phyloP scores from a whole-genome alignment of 1,140 invertebrate species.

The Olivierus martensii region DNA sequence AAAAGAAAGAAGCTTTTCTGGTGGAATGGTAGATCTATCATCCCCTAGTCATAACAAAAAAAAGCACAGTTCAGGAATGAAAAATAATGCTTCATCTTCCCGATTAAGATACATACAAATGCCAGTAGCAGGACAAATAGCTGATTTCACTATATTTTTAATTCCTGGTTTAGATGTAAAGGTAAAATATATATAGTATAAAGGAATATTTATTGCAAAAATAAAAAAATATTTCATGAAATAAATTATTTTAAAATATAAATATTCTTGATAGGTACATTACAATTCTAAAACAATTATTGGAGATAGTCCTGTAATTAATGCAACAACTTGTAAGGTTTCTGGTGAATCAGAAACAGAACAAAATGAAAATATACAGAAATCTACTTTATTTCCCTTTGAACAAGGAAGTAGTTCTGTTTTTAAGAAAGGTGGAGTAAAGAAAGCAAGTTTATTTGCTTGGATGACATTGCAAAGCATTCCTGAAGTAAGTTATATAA shows the following conservation, averaged over 20 bases:
- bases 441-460: conserved; percentile 84
- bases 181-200: conserved; percentile 35
- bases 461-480: conserved; percentile 93
- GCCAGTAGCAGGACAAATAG: conserved; percentile 34
- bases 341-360: background rate
- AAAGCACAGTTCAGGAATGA: conserved; percentile 17
- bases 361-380: too few relatives aligned
- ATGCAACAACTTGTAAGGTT: background rate
- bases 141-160: conserved; percentile 78
- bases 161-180: conserved; percentile 90
- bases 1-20: conserved; percentile 53
- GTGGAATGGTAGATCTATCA: conserved; percentile 23
- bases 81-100: conserved; percentile 22
- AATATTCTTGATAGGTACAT: conserved; percentile 44
- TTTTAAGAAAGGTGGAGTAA: conserved; percentile 39
- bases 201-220: too few relatives aligned
- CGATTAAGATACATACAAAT: conserved; percentile 28
- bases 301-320: conserved; percentile 11
- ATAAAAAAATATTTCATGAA: too few relatives aligned
- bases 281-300: conserved; percentile 32
- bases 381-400: too few relatives aligned
- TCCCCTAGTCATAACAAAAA: conserved; percentile 21
- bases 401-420: background rate
- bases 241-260: too few relatives aligned
- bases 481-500: conserved; percentile 44